A percentile compares a stretch with the other conserved stretches of the same genome.
phyloP scores from a whole-genome alignment of 2,113 vertebrate genomes.

The Aptenodytes forsteri region DNA sequence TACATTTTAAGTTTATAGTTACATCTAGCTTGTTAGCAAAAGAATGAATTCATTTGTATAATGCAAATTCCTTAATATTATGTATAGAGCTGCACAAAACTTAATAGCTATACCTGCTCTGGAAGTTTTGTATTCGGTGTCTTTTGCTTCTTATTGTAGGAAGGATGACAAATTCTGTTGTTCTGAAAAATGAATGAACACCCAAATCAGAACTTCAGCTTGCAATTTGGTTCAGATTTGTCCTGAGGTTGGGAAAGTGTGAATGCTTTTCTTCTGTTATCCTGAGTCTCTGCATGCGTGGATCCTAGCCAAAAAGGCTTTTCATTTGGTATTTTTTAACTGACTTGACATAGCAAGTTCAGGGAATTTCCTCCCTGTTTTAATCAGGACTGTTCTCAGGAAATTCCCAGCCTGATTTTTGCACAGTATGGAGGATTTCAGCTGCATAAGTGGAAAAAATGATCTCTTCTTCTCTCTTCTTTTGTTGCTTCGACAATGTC shows the following conservation, averaged over 20 bases:
- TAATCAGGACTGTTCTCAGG: not conserved
- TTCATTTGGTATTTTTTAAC: not conserved
- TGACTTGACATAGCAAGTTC: not conserved
- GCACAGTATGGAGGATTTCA: not conserved
- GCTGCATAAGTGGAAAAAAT: not conserved
- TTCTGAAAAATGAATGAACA: not conserved
- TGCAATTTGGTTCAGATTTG: not conserved
- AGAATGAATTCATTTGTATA: not conserved
- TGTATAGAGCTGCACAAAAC: not conserved
- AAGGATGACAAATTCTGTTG: not conserved
- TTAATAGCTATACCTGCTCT: not conserved
- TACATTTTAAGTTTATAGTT: not conserved
- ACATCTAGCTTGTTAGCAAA: not conserved
- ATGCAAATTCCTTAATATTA: not conserved
- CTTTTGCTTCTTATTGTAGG: not conserved
- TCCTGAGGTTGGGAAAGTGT: not conserved
- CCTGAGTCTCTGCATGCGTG: not conserved
- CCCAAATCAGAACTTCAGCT: not conserved
- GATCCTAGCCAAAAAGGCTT: not conserved
- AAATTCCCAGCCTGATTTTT: not conserved
- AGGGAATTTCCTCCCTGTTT: not conserved
- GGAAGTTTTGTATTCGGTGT: not conserved
- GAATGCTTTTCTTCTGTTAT: not conserved
- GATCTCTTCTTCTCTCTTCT: not conserved
- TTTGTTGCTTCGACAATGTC: not conserved